Percentiles rank a stretch among this genome's conserved stretches.
Conservation (phyloP, 2,113 vertebrate species). For the Lontra canadensis region DNA sequence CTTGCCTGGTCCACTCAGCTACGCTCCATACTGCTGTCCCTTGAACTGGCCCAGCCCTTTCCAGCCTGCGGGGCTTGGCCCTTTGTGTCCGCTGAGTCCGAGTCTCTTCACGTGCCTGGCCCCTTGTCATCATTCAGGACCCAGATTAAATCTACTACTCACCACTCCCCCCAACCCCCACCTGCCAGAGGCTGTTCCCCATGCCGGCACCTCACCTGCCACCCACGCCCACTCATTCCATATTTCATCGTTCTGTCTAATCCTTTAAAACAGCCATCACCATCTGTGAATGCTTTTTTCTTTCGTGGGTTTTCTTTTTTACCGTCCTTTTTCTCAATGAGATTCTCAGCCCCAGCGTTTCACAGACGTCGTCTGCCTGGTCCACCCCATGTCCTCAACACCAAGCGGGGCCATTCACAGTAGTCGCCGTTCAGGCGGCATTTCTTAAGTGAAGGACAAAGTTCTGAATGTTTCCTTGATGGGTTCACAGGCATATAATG, state of each 20-base stretch:
- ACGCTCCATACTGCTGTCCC: background rate
- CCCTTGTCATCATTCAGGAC: background rate
- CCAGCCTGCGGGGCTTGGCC: background rate
- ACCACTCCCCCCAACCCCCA: fast-evolving
- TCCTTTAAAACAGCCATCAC: background rate
- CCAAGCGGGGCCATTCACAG: background rate
- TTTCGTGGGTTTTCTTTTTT: background rate
- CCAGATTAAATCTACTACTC: no score
- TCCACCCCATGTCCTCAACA: fast-evolving
- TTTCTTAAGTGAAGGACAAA: background rate
- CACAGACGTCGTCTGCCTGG: background rate
- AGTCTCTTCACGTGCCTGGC: fast-evolving
- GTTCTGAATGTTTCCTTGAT: background rate
- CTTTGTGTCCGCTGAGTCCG: no score
- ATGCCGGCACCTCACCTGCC: fast-evolving
- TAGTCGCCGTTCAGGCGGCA: background rate
- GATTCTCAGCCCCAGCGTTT: background rate
- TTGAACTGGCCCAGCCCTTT: no score
- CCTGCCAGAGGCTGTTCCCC: background rate
- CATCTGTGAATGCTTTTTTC: background rate
- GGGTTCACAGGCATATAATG: background rate
- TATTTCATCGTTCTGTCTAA: background rate
- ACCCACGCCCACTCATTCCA: fast-evolving
- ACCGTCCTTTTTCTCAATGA: no score
- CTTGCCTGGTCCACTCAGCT: background rate